phyloP scores from a whole-genome alignment of 30 jellyfish, hydroid and myxozoan species.

The Hydra vulgaris region DNA sequence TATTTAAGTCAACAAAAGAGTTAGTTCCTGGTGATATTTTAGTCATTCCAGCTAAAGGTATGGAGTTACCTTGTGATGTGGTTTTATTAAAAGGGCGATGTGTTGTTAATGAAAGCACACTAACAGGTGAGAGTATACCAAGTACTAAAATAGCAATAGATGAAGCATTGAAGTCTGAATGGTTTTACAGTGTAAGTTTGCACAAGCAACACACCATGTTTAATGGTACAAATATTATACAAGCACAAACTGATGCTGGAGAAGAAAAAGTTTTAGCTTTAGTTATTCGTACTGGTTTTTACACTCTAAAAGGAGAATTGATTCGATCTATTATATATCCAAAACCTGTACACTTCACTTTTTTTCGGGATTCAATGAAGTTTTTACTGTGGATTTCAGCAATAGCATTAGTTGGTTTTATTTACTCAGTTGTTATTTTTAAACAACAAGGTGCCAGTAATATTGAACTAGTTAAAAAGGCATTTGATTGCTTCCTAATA shows the following conservation, averaged over 20 bases:
- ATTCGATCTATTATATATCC: slow-evolving; percentile 32
- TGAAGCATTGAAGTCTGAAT: not conserved
- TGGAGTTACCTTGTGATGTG: slow-evolving; percentile 26
- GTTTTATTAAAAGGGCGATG: slow-evolving; percentile 26
- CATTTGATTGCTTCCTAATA: slow-evolving; percentile 21
- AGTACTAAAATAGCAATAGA: slow-evolving; percentile 19
- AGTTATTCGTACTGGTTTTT: slow-evolving; percentile 44
- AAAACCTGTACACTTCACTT: slow-evolving; percentile 23
- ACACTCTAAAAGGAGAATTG: slow-evolving; percentile 38
- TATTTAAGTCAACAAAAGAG: slow-evolving; percentile 16
- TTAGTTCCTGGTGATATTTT: slow-evolving; percentile 49
- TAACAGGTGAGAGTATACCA: slow-evolving; percentile 42
- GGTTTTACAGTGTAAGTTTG: not conserved
- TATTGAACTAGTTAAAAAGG: not conserved
- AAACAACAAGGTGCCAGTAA: not conserved
- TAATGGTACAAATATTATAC: slow-evolving; percentile 37
- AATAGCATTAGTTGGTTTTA: slow-evolving; percentile 28
- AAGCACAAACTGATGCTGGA: slow-evolving; percentile 21
- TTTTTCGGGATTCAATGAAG: slow-evolving; percentile 30
- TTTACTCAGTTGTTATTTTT: slow-evolving; percentile 22
- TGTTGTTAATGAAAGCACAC: slow-evolving; percentile 33
- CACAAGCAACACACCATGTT: slow-evolving; percentile 34
- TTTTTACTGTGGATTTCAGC: slow-evolving; percentile 6
- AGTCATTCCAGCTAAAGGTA: slow-evolving; percentile 17
- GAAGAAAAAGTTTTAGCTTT: not conserved